phyloP scores from a whole-genome alignment of 2,888 invertebrate species.

The Chesias legatella region DNA sequence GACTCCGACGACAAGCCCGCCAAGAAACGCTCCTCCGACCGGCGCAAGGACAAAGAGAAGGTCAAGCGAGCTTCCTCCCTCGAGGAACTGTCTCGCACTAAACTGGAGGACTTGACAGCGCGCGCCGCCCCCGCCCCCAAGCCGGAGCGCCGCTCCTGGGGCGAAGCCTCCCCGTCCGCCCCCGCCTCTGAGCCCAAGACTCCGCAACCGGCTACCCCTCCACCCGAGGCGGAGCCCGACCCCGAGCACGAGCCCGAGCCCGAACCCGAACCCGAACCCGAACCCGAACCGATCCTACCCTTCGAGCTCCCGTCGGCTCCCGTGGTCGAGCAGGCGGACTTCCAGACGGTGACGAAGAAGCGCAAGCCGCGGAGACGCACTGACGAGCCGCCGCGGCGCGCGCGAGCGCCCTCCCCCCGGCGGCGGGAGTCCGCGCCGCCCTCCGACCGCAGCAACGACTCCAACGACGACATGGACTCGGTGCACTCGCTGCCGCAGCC shows the following conservation, averaged over 20 bases:
- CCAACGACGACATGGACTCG: constrained; percentile 90
- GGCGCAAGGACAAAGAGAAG: constrained; percentile 67
- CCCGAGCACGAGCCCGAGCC: constrained; percentile 51
- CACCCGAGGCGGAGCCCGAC: constrained; percentile 29
- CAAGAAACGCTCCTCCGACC: constrained; percentile 76
- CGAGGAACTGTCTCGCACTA: constrained; percentile 89
- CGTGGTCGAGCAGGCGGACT: constrained; percentile 83
- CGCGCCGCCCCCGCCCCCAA: constrained; percentile 53
- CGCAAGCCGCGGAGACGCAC: constrained; percentile 87
- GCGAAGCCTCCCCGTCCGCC: constrained; percentile 81
- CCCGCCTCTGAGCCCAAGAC: constrained; percentile 30
- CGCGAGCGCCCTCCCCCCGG: constrained; percentile 69
- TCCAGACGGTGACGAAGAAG: constrained; percentile 91
- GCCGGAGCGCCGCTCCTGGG: constrained; percentile 83
- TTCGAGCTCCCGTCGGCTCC: constrained; percentile 8
- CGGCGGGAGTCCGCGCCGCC: constrained; percentile 85
- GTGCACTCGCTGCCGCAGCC: constrained; percentile 88
- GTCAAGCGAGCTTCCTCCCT: constrained; percentile 88
- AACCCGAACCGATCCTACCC: not conserved
- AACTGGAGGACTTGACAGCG: constrained; percentile 84
- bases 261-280: constrained; percentile 44
- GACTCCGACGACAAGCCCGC: constrained; percentile 66
- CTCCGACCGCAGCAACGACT: constrained; percentile 90
- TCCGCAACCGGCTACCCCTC: constrained; percentile 2
- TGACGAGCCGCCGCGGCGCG: constrained; percentile 58